These are phyloP conservation scores for Pomacea canaliculata DNA, from an alignment of 2,888 invertebrate genomes.

Conservation along the genomic window DNA sequence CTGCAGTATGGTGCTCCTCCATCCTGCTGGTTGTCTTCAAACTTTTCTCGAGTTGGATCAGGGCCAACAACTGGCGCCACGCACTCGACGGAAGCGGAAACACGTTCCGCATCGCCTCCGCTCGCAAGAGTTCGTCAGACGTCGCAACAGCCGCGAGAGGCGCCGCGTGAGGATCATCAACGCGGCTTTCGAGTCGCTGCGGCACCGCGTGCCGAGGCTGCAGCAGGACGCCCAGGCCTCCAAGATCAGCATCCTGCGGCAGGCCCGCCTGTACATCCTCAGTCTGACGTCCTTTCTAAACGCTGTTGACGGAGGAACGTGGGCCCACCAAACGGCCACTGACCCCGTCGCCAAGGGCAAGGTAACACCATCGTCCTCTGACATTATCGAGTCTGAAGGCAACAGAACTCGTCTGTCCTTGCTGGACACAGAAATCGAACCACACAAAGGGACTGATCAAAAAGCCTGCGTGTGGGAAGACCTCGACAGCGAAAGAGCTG, in stretches of 20 bases:
- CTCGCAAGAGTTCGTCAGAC: slow-evolving; percentile 31
- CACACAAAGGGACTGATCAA: too few species aligned
- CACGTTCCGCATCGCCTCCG: slow-evolving; percentile 36
- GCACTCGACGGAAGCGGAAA: slow-evolving; percentile 18
- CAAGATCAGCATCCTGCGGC: slow-evolving; percentile 35
- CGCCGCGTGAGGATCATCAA: slow-evolving; percentile 34
- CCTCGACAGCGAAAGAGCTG: too few species aligned
- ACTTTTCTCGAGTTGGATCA: too few species aligned
- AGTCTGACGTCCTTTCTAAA: slow-evolving; percentile 15
- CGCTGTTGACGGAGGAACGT: background rate
- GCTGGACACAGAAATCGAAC: too few species aligned
- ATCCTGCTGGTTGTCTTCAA: too few species aligned
- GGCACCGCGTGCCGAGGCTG: slow-evolving; percentile 29
- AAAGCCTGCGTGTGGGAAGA: too few species aligned
- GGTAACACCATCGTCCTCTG: too few species aligned
- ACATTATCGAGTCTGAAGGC: too few species aligned
- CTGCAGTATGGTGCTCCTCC: too few species aligned
- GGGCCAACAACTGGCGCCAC: background rate
- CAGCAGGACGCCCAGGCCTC: slow-evolving; percentile 26
- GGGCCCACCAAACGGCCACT: background rate
- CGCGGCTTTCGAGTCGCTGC: slow-evolving; percentile 31
- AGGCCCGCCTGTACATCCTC: slow-evolving; percentile 32
- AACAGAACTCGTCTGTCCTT: too few species aligned
- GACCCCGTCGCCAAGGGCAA: background rate
- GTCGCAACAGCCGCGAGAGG: slow-evolving; percentile 37